A percentile compares a stretch with the other conserved stretches of the same genome.
Evolutionary conservation across 2,888 invertebrate genomes (phyloP).

Genomic region (Panorpa germanica): DNA sequence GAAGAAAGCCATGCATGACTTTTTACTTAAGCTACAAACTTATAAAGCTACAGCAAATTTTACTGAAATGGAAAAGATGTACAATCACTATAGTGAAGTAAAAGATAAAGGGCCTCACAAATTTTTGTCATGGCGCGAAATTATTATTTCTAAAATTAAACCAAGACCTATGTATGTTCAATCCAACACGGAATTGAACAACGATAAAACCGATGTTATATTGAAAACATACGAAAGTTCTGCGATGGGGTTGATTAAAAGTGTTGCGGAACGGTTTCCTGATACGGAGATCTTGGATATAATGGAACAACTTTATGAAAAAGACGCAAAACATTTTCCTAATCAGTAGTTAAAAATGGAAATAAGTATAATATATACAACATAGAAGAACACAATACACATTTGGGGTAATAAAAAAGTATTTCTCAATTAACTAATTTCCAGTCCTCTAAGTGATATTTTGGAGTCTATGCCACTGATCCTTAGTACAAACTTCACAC

Average conservation of each 20-base stretch:
- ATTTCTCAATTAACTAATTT: no score
- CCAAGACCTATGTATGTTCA: constrained; percentile 85
- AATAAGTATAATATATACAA: no score
- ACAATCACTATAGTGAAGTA: constrained; percentile 63
- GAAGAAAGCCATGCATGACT: constrained; percentile 45
- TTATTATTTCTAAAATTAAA: constrained; percentile 75
- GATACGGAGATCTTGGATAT: constrained; percentile 32
- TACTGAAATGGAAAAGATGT: constrained; percentile 63
- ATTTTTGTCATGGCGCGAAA: constrained; percentile 71
- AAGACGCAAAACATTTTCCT: constrained; percentile 37
- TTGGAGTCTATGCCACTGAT: no score
- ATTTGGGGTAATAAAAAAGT: no score
- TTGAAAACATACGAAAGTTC: constrained; percentile 58
- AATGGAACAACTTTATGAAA: constrained; percentile 41
- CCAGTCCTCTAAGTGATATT: no score
- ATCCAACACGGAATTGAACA: constrained; percentile 52
- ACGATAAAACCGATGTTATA: constrained; percentile 34
- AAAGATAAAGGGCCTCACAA: constrained; percentile 41
- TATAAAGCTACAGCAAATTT: constrained; percentile 80
- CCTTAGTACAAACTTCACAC: no score
- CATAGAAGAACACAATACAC: no score
- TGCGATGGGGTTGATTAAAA: constrained; percentile 60
- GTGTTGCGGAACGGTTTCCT: constrained; percentile 73
- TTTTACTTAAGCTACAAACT: constrained; percentile 74
- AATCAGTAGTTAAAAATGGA: no score